phyloP scores from a whole-genome alignment of 2,888 invertebrate species.

The Drosophila greeni region DNA sequence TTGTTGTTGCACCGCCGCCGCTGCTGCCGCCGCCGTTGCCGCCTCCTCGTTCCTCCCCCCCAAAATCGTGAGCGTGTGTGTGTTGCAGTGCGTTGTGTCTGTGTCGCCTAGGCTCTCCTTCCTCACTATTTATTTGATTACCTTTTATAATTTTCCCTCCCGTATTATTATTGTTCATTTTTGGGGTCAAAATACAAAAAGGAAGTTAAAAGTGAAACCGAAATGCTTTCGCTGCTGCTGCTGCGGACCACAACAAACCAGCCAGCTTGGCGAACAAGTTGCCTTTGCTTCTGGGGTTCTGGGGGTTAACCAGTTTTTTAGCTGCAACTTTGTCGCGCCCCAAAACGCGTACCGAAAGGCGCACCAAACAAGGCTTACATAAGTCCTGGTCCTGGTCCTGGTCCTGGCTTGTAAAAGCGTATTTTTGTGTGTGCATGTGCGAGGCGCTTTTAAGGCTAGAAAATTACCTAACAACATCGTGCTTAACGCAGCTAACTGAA shows the following conservation, averaged over 20 bases:
- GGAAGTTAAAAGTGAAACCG: no score
- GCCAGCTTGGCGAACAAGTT: slow-evolving; percentile 26
- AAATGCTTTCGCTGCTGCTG: no score
- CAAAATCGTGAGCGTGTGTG: slow-evolving; percentile 18
- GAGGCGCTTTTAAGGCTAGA: slow-evolving; percentile 30
- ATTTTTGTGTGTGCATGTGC: slow-evolving; percentile 23
- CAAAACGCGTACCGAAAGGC: slow-evolving; percentile 54
- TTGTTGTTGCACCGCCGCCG: slow-evolving; percentile 2
- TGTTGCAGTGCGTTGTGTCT: slow-evolving; percentile 38
- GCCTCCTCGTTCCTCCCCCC: slow-evolving; percentile 16
- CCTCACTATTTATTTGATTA: slow-evolving; percentile 48
- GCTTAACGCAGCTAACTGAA: slow-evolving; percentile 29
- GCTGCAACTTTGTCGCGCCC: slow-evolving; percentile 14
- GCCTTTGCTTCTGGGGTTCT: slow-evolving; percentile 1
- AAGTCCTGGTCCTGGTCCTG: slow-evolving; percentile 44
- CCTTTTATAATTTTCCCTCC: slow-evolving; percentile 1
- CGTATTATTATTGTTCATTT: not conserved
- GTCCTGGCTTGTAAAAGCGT: slow-evolving; percentile 35
- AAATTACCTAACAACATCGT: slow-evolving; percentile 32
- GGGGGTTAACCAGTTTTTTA: slow-evolving; percentile 11
- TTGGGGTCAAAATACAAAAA: no score
- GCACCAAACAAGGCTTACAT: slow-evolving; percentile 67
- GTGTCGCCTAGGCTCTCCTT: slow-evolving; percentile 63
- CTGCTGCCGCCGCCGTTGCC: slow-evolving; percentile 5
- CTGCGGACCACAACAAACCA: slow-evolving; percentile 18